Conservation (phyloP, 1,140 invertebrate species). For the Halesus radiatus region DNA sequence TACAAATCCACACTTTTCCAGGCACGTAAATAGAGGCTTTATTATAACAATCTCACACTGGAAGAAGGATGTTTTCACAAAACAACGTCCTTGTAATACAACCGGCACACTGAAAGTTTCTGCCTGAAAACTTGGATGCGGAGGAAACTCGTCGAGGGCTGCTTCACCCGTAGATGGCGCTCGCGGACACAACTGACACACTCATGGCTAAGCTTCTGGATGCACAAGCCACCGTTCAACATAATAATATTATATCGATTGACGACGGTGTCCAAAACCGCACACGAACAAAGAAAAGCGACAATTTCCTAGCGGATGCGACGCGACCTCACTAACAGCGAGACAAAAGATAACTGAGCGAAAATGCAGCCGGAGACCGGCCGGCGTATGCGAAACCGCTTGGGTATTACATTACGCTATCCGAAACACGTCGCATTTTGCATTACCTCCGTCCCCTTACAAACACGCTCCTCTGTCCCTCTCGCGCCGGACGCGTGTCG, state of each 20-base stretch:
- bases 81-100: conserved; percentile 38
- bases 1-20: conserved; percentile 16
- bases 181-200: conserved; percentile 13
- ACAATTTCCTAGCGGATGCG: conserved; percentile 20
- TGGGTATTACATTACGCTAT: conserved; percentile 11
- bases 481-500: conserved; percentile 17
- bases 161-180: conserved; percentile 24
- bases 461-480: not conserved
- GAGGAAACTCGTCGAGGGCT: not conserved
- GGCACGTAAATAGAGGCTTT: not conserved
- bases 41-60: conserved; percentile 6
- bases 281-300: conserved; percentile 46
- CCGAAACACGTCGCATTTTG: conserved; percentile 8
- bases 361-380: conserved; percentile 42
- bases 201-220: conserved; percentile 5
- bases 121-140: conserved; percentile 37
- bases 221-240: conserved; percentile 26
- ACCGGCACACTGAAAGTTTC: conserved; percentile 44
- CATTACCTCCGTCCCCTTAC: not conserved
- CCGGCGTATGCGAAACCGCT: conserved; percentile 51
- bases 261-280: conserved; percentile 27
- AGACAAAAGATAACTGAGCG: conserved; percentile 47
- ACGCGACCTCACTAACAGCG: conserved; percentile 27
- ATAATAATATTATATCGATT: conserved; percentile 46
- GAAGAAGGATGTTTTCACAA: conserved; percentile 41